These are phyloP conservation scores for Acromyrmex echinatior DNA, from an alignment of 1,140 invertebrate genomes.

Conservation along the genomic window DNA sequence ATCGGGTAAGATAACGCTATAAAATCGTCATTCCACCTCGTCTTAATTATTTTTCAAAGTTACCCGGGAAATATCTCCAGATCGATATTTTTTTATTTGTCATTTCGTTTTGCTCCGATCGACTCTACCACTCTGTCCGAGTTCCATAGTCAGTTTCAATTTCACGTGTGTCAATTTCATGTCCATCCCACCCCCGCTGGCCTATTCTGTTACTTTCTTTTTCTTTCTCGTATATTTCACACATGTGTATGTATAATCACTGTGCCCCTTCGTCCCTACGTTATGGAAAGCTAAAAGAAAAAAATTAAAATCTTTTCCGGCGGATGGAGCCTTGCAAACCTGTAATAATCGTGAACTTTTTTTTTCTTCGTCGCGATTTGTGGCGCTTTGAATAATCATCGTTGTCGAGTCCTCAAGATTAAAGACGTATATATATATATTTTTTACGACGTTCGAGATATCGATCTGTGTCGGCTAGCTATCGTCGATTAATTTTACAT, in stretches of 20 bases:
- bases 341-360: conserved; percentile 6
- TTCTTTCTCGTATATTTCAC: conserved; percentile 38
- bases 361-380: background rate
- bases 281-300: background rate
- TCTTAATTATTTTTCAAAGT: conserved; percentile 51
- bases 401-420: background rate
- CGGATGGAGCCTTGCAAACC: conserved; percentile 47
- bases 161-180: conserved; percentile 41
- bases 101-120: conserved; percentile 40
- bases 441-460: background rate
- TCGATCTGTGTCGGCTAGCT: background rate
- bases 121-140: conserved; percentile 60
- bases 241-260: conserved; percentile 43
- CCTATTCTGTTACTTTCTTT: conserved; percentile 36
- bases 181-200: conserved; percentile 35
- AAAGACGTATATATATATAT: background rate
- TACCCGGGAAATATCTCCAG: conserved; percentile 21
- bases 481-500: conserved; percentile 13
- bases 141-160: conserved; percentile 59
- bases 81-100: conserved; percentile 36
- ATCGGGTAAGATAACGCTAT: conserved; percentile 22
- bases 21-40: conserved; percentile 29
- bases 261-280: conserved; percentile 9
- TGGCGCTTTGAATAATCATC: background rate
- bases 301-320: background rate